phyloP scores from a whole-genome alignment of 2,113 vertebrate species.

The Hydrolagus affinis region DNA sequence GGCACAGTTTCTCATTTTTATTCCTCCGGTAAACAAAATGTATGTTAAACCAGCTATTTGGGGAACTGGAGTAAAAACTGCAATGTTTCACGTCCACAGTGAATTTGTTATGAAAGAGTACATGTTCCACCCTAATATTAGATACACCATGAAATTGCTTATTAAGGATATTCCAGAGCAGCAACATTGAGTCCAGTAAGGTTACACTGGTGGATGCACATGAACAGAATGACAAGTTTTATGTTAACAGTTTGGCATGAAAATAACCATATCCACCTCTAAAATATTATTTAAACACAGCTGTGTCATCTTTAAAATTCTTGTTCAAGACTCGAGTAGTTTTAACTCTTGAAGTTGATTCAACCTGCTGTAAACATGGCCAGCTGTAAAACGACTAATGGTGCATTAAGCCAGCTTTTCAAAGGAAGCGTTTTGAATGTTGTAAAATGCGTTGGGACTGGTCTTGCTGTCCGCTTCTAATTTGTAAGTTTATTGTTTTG shows the following conservation, averaged over 20 bases:
- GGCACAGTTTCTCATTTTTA: no score
- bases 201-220: slow-evolving; percentile 17
- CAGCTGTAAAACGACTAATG: slow-evolving; percentile 30
- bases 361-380: slow-evolving; percentile 21
- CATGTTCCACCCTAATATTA: not conserved
- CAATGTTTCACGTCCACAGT: no score
- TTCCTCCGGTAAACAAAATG: no score
- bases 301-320: slow-evolving; percentile 26
- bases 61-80: no score
- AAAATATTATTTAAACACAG: slow-evolving; percentile 32
- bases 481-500: slow-evolving; percentile 29
- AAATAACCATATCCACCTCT: slow-evolving; percentile 30
- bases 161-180: not conserved
- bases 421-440: slow-evolving; percentile 24
- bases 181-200: not conserved
- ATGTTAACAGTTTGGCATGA: slow-evolving; percentile 21
- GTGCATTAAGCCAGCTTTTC: slow-evolving; percentile 31
- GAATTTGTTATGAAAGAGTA: no score
- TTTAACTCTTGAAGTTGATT: slow-evolving; percentile 30
- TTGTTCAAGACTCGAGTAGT: slow-evolving; percentile 21
- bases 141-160: not conserved
- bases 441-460: slow-evolving; percentile 23
- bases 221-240: slow-evolving; percentile 18
- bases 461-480: slow-evolving; percentile 14
- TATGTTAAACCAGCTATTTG: no score